Evolutionary conservation across 2,888 invertebrate species (phyloP).

Genomic region (Oxyteleia sp.): DNA sequence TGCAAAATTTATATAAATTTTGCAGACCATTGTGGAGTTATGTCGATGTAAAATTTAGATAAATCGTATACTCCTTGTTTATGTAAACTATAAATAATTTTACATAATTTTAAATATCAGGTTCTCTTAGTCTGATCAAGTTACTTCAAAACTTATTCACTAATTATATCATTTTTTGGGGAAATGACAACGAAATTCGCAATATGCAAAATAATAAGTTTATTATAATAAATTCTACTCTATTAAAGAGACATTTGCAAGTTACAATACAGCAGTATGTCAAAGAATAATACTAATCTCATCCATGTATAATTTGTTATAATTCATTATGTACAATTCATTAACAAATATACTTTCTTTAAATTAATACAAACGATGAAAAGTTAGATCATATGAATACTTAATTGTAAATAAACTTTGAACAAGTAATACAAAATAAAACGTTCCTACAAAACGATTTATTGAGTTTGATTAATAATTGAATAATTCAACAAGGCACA

Average conservation of each 20-base stretch:
- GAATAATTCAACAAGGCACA: conserved; percentile 56
- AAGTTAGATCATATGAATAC: not conserved
- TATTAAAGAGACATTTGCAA: too few relatives aligned
- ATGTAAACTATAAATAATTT: too few relatives aligned
- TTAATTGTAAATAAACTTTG: not conserved
- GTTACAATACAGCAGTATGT: not conserved
- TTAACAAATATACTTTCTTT: too few relatives aligned
- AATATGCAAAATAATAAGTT: not conserved
- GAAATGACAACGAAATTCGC: not conserved
- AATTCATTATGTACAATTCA: conserved; percentile 1
- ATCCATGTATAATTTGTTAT: too few relatives aligned
- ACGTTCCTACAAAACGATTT: not conserved
- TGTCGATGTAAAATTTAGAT: too few relatives aligned
- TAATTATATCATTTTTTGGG: too few relatives aligned
- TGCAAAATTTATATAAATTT: too few relatives aligned
- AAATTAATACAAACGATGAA: not conserved
- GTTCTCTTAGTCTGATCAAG: too few relatives aligned
- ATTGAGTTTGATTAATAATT: not conserved
- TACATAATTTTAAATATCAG: too few relatives aligned
- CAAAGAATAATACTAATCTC: not conserved
- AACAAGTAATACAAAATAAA: not conserved
- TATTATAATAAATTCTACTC: not conserved
- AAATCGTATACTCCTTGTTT: too few relatives aligned
- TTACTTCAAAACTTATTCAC: too few relatives aligned
- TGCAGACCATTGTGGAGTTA: too few relatives aligned